Base-by-base conservation (phyloP, 2,797 vertebrate genomes). In the Phrynocephalus forsythii region DNA sequence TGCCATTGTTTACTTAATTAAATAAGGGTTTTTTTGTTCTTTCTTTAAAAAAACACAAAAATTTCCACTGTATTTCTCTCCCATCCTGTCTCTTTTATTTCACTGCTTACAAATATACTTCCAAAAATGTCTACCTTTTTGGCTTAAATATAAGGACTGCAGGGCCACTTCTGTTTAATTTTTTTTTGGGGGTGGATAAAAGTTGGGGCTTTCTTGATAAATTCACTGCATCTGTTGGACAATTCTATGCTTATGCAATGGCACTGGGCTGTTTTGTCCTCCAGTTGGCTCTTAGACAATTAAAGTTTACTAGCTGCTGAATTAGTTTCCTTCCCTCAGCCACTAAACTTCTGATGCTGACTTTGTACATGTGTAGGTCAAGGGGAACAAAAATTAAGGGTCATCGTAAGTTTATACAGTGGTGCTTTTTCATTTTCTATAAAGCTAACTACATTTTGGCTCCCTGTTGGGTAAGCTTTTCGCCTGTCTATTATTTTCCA, bases 401-500 rank as follows among this genome's bases (percentile, higher is more conserved):
- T 97, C 96, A 96, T 92, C 92, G 91, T 91, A 94, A 97, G 95
- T 97, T 96, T 96, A 96, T 95, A 95, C 89, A 93, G 92, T 94
- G 91, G 68, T 95, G 93, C 93, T 94, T 96, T 96, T 96, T 96
- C 95, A 92, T 96, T 97, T 97, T 96, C 95, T 94, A 69, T 92
- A 90, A 92, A 94, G 91, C 94, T 96, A 96, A 96, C 94, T 94
- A 89, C 91, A 96, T 94, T 91, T 95, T 93, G 96, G 90, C 92
- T 95, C 96, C 96, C 97, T 95, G 95, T 94, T 44, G 94, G 92
- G 94, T 92, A 95, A 95, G 92, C 52, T 90, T 93, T 94, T 95
- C 94, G 94, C 92, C 91, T 95, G 95, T 95, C 95, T 97, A 92
- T 96, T 95, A 96, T 96, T 97, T 97, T 96, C 95, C 92, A 95